Evolutionary conservation across 2,113 vertebrate species (phyloP).

Genomic region (Hydropotes inermis): DNA sequence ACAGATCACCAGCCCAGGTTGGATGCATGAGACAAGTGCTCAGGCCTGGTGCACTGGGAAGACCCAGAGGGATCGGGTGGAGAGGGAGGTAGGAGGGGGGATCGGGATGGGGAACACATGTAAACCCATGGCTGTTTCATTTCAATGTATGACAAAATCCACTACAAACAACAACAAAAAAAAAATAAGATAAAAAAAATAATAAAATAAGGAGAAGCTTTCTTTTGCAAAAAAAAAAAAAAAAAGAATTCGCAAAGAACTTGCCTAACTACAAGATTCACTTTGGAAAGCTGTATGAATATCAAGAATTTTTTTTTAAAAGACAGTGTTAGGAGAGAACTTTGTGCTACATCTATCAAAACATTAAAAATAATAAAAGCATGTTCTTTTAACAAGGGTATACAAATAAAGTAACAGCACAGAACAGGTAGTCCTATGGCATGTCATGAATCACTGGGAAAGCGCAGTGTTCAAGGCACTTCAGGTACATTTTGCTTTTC

Average conservation of each 20-base stretch:
- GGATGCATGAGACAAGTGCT: too few relatives aligned
- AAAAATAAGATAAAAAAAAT: too few relatives aligned
- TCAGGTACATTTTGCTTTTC: background rate
- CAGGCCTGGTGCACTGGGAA: too few relatives aligned
- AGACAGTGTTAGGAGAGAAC: background rate
- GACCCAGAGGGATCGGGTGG: too few relatives aligned
- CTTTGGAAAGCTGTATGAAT: background rate
- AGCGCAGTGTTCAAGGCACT: background rate
- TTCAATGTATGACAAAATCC: too few relatives aligned
- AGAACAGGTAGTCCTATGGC: background rate
- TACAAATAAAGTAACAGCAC: background rate
- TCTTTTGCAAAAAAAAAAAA: too few relatives aligned
- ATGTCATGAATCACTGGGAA: background rate
- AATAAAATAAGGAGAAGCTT: too few relatives aligned
- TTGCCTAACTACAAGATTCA: background rate
- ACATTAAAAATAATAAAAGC: background rate
- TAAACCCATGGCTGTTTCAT: too few relatives aligned
- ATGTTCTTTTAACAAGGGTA: background rate
- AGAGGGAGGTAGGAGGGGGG: too few relatives aligned
- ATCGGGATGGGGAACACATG: too few relatives aligned
- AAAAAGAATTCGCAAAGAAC: background rate
- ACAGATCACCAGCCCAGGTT: too few relatives aligned
- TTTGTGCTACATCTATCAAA: background rate
- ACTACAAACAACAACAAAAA: too few relatives aligned
- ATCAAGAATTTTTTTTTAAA: background rate